Conservation (phyloP, 1,140 invertebrate species). For the Brachionus calyciflorus region DNA sequence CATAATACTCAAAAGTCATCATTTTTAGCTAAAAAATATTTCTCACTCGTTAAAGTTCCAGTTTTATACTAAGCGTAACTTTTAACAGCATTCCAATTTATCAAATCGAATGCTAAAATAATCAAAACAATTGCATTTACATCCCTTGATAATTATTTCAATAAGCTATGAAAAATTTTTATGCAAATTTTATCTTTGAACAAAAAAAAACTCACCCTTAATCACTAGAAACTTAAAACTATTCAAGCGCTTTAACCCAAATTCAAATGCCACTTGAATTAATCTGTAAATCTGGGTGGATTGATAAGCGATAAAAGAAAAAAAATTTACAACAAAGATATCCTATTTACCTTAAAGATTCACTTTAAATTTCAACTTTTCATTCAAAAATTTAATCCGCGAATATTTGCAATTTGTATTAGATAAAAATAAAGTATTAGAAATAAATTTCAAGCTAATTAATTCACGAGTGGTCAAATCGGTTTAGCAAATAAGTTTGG, state of each 20-base stretch:
- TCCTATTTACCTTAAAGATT: too few species aligned
- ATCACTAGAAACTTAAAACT: background rate
- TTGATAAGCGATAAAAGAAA: too few species aligned
- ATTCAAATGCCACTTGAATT: constrained; percentile 6
- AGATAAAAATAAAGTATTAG: too few species aligned
- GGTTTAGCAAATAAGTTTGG: background rate
- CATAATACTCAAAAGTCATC: background rate
- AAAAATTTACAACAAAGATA: too few species aligned
- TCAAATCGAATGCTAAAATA: background rate
- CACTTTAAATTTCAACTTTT: too few species aligned
- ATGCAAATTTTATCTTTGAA: constrained; percentile 1
- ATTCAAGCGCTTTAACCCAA: too few species aligned
- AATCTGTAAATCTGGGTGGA: background rate
- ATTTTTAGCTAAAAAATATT: background rate
- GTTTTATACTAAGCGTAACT: background rate
- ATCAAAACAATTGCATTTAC: background rate
- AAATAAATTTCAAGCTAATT: too few species aligned
- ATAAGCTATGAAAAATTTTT: background rate
- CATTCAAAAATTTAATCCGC: too few species aligned
- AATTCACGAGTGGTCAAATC: background rate
- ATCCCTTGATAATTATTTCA: constrained; percentile 11
- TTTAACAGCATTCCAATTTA: constrained; percentile 32
- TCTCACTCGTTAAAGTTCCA: background rate
- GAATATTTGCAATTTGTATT: too few species aligned
- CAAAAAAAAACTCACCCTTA: background rate